Base-by-base conservation (phyloP, 1,140 invertebrate genomes). In the Platyura marginata region DNA sequence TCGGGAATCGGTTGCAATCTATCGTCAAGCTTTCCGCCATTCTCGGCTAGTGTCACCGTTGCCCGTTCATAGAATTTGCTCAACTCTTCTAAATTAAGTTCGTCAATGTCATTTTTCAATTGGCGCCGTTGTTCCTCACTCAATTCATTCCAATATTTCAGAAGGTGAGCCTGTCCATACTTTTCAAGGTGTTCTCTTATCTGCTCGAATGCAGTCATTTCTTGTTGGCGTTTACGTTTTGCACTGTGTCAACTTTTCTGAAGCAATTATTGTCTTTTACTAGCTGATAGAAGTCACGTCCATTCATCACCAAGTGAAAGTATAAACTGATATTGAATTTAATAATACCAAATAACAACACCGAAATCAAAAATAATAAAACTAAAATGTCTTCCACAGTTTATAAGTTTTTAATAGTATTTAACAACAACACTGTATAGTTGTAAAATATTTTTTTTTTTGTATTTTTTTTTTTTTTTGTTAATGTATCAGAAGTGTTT, bases 141-240 rank as follows among this genome's bases (percentile, higher is more conserved):
- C 2, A 95, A 54, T 46, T 77, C 68, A 45, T 79, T 66, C 81
- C 81, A 93, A 62, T 86, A 95, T 51, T 77, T 69, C 6, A 95
- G 57, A 44, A 96, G 64, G 61, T 96, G 91, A 42, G 81, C 75
- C 66, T 97, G 92, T 44, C 66, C 62, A 48, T 68, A 64, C 46
- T 63, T 56, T 22, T 50, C 48, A 16, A 72, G 51, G n/a, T 56
- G 54, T 40, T 51, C 47, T 19, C 56, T 50, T 39, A 71, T 47
- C 35, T 47, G 52, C 45, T 63, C 62, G 52, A 54, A 50, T 41
- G 54, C 54, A 37, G 54, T 51, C 58, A 61, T 61, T 36, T 41
- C 51, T n/a, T n/a, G n/a, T n/a, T n/a, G n/a, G n/a, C 13, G 21
- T 39, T 39, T 6, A 43, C 21, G 37, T 47, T 48, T 45, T 41